phyloP scores from a whole-genome alignment of 2,888 invertebrate genomes.

The Gryllus longicercus region DNA sequence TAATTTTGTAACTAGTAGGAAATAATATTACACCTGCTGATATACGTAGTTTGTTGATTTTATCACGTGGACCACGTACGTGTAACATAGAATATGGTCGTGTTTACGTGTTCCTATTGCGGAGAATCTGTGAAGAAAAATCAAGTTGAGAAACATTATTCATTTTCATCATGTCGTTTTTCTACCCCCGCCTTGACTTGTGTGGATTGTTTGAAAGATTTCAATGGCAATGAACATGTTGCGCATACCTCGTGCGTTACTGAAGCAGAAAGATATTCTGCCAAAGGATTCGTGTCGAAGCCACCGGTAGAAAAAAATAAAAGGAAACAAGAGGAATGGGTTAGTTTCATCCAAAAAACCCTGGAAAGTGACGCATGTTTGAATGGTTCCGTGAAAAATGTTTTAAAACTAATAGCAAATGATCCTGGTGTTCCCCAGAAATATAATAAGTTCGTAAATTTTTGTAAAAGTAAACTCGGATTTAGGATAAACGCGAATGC shows the following conservation, averaged over 20 bases:
- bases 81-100: not conserved
- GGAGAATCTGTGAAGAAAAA: conserved; percentile 89
- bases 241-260: conserved; percentile 80
- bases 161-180: conserved; percentile 61
- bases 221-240: conserved; percentile 71
- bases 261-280: conserved; percentile 85
- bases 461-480: not conserved
- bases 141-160: conserved; percentile 84
- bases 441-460: conserved; percentile 59
- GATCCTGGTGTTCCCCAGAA: conserved; percentile 83
- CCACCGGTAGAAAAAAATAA: conserved; percentile 74
- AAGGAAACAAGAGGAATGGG: conserved; percentile 81
- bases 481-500: not conserved
- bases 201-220: conserved; percentile 91
- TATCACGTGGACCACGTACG: not conserved
- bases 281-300: conserved; percentile 70
- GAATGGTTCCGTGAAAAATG: conserved; percentile 44
- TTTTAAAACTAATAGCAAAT: conserved; percentile 65
- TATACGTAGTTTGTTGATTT: too few relatives aligned
- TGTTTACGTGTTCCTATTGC: conserved; percentile 60
- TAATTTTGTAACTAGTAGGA: too few relatives aligned
- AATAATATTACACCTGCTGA: too few relatives aligned
- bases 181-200: conserved; percentile 73
- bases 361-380: not conserved
- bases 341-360: conserved; percentile 61